Base-by-base conservation (phyloP, 2,888 invertebrate genomes). In the Lasioglossum lativentre region DNA sequence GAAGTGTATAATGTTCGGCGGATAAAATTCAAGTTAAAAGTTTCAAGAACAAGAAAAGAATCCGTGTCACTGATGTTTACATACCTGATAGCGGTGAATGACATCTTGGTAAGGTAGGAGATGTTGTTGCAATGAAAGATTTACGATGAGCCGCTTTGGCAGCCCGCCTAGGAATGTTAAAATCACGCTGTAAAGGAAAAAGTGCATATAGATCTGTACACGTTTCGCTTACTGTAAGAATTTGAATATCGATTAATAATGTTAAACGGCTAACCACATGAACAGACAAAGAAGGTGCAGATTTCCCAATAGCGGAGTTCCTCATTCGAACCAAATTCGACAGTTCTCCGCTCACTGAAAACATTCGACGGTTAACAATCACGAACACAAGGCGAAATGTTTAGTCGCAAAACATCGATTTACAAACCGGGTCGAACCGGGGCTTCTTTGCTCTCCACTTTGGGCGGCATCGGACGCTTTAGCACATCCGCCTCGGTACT, bases 251-350 rank as follows among this genome's bases (percentile, higher is more conserved):
- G 14, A 14, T n/a, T 19, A 77, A 23, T 19, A n/a, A 12, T 19
- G 63, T 34, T 23, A 78, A 27, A 5, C 30, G 34, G 94, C 96
- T 96, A 95, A 97, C 97, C 97, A 97, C 97, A 93, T 97, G 97
- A 94, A 94, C 93, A 76, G 98, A 98, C 88, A 99, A 96, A 78
- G 98, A 98, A 74, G 99, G 99, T 86, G 99, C 99, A 3, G 99
- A 99, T 95, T 99, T 99, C 77, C 99, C 99, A 92, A 99, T 96
- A 77, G 97, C 96, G 12, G 98, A 98, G 93, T 97, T 97, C 90
- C 98, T 97, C 97, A 99, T 98, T 87, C 98, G 97, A 94, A 98
- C 96, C 93, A 99, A 96, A 96, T 99, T 99, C 83, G 97, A 96
- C 73, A 96, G 93, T 91, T 96, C 96, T 75, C 93, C 94, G 40